A percentile compares a stretch with the other conserved stretches of the same genome.
phyloP scores from a whole-genome alignment of 2,888 invertebrate genomes.

The Hemithea aestivaria region DNA sequence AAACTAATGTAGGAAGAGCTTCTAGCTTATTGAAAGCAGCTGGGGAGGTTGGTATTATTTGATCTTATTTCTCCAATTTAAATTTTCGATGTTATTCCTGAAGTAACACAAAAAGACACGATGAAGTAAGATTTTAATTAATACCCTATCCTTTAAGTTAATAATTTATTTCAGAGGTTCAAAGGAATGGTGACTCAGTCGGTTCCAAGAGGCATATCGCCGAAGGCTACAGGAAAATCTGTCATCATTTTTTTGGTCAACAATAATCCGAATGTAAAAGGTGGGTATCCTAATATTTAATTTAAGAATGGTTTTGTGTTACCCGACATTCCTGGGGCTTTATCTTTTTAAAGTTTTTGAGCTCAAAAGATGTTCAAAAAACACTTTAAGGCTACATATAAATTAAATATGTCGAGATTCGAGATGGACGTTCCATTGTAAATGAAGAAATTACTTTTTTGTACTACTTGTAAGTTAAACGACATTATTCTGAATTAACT shows the following conservation, averaged over 20 bases:
- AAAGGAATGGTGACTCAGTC: conserved; percentile 37
- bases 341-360: too few relatives aligned
- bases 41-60: conserved; percentile 39
- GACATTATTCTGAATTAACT: too few relatives aligned
- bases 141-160: too few relatives aligned
- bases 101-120: too few relatives aligned
- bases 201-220: conserved; percentile 47
- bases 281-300: conserved; percentile 33
- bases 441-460: too few relatives aligned
- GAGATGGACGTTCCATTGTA: too few relatives aligned
- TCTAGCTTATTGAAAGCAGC: conserved; percentile 50
- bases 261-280: conserved; percentile 48
- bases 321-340: too few relatives aligned
- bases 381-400: conserved; percentile 1
- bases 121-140: too few relatives aligned
- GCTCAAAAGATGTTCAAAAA: too few relatives aligned
- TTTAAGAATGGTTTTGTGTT: too few relatives aligned
- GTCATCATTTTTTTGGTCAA: conserved; percentile 49
- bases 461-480: too few relatives aligned
- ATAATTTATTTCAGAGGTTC: conserved; percentile 55
- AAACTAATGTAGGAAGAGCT: conserved; percentile 47
- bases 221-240: conserved; percentile 56
- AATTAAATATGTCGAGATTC: conserved; percentile 1
- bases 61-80: background rate
- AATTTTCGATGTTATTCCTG: too few relatives aligned